phyloP scores from a whole-genome alignment of 2,113 vertebrate species.

The Hystrix cristata region DNA sequence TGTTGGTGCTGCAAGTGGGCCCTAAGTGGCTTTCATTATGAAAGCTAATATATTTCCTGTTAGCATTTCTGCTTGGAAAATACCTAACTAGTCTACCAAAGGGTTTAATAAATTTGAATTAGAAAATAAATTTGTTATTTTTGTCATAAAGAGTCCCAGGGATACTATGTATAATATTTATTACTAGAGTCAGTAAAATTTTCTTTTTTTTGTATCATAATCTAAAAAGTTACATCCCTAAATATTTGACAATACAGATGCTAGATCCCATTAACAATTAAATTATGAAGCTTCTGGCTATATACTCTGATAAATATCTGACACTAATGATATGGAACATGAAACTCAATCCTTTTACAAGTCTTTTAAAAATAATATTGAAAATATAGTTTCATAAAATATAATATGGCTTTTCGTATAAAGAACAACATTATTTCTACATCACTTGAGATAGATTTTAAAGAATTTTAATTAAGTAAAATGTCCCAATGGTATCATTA shows the following conservation, averaged over 20 bases:
- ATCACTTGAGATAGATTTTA: not conserved
- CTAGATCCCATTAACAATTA: slow-evolving; percentile 38
- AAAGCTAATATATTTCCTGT: slow-evolving; percentile 70
- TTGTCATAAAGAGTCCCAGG: not conserved
- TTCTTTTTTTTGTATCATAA: not conserved
- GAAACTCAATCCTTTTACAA: slow-evolving; percentile 52
- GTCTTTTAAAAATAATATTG: slow-evolving; percentile 64
- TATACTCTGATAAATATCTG: slow-evolving; percentile 65
- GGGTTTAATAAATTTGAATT: slow-evolving; percentile 73
- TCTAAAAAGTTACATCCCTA: not conserved
- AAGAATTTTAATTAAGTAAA: not conserved
- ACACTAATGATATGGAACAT: slow-evolving; percentile 63
- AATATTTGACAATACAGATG: not conserved
- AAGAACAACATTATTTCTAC: not conserved
- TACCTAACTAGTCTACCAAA: slow-evolving; percentile 59
- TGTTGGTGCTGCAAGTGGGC: slow-evolving; percentile 8
- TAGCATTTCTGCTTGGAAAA: slow-evolving; percentile 67
- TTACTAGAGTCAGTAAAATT: slow-evolving; percentile 51
- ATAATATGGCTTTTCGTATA: slow-evolving; percentile 34
- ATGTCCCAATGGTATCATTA: not conserved
- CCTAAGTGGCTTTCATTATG: slow-evolving; percentile 4
- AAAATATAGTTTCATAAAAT: slow-evolving; percentile 65
- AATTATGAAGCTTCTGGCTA: slow-evolving; percentile 44
- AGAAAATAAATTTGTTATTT: slow-evolving; percentile 62
- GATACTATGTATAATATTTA: slow-evolving; percentile 69